phyloP scores from a whole-genome alignment of 2,113 vertebrate genomes.

The Ctenomys sociabilis region DNA sequence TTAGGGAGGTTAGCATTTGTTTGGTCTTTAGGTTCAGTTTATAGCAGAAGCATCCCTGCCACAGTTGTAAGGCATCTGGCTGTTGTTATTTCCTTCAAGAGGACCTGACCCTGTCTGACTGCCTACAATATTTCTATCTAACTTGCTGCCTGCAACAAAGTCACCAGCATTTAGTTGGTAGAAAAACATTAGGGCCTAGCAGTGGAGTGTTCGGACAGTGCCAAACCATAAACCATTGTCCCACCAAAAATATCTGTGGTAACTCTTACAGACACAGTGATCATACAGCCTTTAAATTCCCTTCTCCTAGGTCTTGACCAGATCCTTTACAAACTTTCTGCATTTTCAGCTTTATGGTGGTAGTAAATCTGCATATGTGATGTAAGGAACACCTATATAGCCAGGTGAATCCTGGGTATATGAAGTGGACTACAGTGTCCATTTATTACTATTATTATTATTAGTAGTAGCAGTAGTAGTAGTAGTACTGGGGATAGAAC shows the following conservation, averaged over 20 bases:
- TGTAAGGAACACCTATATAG: background rate
- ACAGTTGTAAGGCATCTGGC: too few species aligned
- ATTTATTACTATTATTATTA: too few species aligned
- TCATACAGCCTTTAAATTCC: background rate
- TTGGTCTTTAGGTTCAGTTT: too few species aligned
- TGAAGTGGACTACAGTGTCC: background rate
- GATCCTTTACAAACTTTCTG: background rate
- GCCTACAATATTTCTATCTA: too few species aligned
- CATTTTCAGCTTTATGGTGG: background rate
- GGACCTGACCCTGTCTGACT: too few species aligned
- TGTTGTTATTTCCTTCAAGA: too few species aligned
- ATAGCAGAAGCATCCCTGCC: too few species aligned
- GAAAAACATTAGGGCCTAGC: background rate
- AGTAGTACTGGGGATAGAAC: background rate
- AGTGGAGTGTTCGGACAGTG: background rate
- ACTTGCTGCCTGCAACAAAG: too few species aligned
- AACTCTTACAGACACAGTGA: background rate
- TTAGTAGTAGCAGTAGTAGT: background rate
- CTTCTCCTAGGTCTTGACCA: conserved; percentile 51
- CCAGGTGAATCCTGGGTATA: background rate
- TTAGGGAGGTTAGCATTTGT: too few species aligned
- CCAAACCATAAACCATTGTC: conserved; percentile 36
- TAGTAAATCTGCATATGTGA: background rate
- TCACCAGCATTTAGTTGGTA: background rate
- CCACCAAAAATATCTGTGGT: background rate